Evolutionary conservation across 1,140 invertebrate species (phyloP).

Genomic region (Schlechtendalia chinensis): DNA sequence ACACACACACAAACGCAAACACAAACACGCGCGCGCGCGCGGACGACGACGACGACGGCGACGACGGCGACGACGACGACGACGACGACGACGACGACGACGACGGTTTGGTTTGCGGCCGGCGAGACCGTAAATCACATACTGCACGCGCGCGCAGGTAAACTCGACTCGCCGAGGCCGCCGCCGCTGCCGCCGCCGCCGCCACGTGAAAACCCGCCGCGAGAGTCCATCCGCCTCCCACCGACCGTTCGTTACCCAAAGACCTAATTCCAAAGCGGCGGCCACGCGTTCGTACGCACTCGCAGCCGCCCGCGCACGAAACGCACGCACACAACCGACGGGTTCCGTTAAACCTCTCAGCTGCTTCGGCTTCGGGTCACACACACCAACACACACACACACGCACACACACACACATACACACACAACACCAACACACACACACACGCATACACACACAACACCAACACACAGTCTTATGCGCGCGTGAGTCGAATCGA

Average conservation of each 20-base stretch:
- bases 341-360: slow-evolving; percentile 48
- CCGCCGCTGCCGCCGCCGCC: slow-evolving; percentile 27
- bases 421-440: neutral
- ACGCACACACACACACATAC: neutral
- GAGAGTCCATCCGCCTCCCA: slow-evolving; percentile 48
- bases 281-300: neutral
- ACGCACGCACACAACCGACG: slow-evolving; percentile 15
- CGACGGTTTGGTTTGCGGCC: slow-evolving; percentile 10
- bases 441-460: slow-evolving; percentile 9
- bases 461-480: neutral
- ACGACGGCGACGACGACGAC: neutral
- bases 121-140: slow-evolving; percentile 48
- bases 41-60: neutral
- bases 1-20: neutral
- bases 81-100: neutral
- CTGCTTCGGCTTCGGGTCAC: slow-evolving; percentile 44
- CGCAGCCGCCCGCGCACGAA: neutral
- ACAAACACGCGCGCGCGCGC: neutral
- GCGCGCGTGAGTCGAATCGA: neutral
- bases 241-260: slow-evolving; percentile 45
- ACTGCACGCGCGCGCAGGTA: slow-evolving; percentile 49
- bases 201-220: slow-evolving; percentile 48
- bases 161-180: slow-evolving; percentile 33
- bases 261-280: slow-evolving; percentile 42
- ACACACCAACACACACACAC: neutral